A percentile compares a stretch with the other conserved stretches of the same genome.
Conservation (phyloP, 2,113 vertebrate species). For the Rhodinocichla rosea region DNA sequence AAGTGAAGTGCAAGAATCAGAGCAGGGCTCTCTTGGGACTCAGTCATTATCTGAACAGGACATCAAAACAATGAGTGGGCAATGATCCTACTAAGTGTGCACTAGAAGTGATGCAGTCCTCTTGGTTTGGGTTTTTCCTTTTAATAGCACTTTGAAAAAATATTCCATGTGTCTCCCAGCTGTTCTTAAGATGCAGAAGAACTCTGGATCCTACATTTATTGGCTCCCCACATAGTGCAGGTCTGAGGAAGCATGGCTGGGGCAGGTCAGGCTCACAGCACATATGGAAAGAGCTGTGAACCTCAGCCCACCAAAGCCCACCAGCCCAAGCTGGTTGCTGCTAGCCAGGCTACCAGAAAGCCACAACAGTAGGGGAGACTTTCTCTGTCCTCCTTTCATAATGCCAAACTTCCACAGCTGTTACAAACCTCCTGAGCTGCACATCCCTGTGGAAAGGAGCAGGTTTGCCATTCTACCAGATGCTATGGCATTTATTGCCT, state of each 20-base stretch:
- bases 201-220: background rate
- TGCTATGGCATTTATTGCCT: background rate
- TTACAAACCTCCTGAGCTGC: background rate
- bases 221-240: background rate
- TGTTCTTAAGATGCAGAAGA: background rate
- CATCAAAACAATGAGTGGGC: constrained; percentile 16
- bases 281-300: background rate
- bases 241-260: background rate
- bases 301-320: background rate
- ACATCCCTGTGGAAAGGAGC: background rate
- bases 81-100: background rate
- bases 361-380: background rate
- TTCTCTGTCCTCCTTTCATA: background rate
- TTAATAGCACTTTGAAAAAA: background rate
- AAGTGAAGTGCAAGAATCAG: background rate
- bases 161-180: background rate
- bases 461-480: background rate
- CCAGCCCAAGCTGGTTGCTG: background rate
- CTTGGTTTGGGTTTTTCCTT: background rate
- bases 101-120: background rate
- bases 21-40: background rate
- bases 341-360: background rate
- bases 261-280: background rate
- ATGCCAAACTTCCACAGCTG: background rate
- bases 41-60: background rate